phyloP scores from a whole-genome alignment of 2,113 vertebrate genomes.

The Stigmatopora nigra region DNA sequence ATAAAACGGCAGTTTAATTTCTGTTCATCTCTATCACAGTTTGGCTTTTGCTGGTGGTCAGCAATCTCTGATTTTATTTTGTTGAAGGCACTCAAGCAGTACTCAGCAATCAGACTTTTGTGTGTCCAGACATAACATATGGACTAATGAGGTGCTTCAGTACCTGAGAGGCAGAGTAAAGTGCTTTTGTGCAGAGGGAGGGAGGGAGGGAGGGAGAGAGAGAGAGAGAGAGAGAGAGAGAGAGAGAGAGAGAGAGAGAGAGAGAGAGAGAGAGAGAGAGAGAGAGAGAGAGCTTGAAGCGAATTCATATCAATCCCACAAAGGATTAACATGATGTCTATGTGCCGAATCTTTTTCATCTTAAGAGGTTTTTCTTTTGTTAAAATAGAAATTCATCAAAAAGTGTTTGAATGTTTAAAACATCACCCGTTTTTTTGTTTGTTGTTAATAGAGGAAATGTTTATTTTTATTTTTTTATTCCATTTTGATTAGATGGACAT shows the following conservation, averaged over 20 bases:
- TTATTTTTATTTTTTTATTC: background rate
- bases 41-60: background rate
- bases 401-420: background rate
- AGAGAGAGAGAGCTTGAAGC: too few species aligned
- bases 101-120: slow-evolving; percentile 35
- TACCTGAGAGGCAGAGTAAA: slow-evolving; percentile 16
- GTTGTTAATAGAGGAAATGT: background rate
- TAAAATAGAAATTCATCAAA: background rate
- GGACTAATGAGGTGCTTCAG: slow-evolving; percentile 43
- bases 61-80: background rate
- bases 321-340: slow-evolving; percentile 7
- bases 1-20: background rate
- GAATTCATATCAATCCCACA: slow-evolving; percentile 32
- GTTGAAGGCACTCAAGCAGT: background rate
- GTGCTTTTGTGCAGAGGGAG: slow-evolving; percentile 27
- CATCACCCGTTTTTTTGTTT: background rate
- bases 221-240: too few species aligned
- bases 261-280: too few species aligned
- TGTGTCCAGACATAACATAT: slow-evolving; percentile 36
- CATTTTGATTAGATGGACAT: slow-evolving; percentile 24
- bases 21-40: background rate
- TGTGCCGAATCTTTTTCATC: too few species aligned
- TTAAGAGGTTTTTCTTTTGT: background rate
- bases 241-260: too few species aligned
- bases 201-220: too few species aligned